phyloP scores from a whole-genome alignment of 2,888 invertebrate genomes.

The Eurois occulta region DNA sequence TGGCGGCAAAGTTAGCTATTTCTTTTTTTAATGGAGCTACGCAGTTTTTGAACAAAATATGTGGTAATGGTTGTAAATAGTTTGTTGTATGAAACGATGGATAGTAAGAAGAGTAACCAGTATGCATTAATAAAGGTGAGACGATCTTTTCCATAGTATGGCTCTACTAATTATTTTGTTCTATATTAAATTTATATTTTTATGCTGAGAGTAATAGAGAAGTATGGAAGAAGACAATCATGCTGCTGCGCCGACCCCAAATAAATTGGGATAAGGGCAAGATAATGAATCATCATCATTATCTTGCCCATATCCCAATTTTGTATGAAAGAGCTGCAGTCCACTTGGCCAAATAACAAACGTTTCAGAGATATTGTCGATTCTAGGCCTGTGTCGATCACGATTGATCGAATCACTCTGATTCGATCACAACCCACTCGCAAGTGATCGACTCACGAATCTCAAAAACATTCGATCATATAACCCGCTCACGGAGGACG shows the following conservation, averaged over 20 bases:
- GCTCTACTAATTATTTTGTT: not conserved
- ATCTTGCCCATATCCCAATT: too few species aligned
- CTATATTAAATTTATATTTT: not conserved
- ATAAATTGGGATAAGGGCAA: not conserved
- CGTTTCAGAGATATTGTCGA: too few species aligned
- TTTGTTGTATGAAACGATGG: constrained; percentile 30
- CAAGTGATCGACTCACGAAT: too few species aligned
- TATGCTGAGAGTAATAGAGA: not conserved
- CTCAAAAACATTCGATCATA: too few species aligned
- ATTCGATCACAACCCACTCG: too few species aligned
- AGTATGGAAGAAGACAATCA: not conserved
- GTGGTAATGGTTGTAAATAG: not conserved
- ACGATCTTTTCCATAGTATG: not conserved
- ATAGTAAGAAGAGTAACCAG: constrained; percentile 33
- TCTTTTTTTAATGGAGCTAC: not conserved
- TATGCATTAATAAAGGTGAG: constrained; percentile 38
- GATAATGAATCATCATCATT: too few species aligned
- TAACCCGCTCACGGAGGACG: too few species aligned
- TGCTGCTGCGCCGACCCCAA: not conserved
- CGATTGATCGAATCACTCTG: too few species aligned
- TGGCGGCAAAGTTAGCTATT: constrained; percentile 25
- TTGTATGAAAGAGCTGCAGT: not conserved
- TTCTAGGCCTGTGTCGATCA: too few species aligned
- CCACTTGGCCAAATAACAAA: too few species aligned
- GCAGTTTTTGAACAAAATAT: not conserved